Evolutionary conservation across 2,797 vertebrate species (phyloP), one percentile per base, ranked within the genome.

Genomic region (Liparis tanakae): DNA sequence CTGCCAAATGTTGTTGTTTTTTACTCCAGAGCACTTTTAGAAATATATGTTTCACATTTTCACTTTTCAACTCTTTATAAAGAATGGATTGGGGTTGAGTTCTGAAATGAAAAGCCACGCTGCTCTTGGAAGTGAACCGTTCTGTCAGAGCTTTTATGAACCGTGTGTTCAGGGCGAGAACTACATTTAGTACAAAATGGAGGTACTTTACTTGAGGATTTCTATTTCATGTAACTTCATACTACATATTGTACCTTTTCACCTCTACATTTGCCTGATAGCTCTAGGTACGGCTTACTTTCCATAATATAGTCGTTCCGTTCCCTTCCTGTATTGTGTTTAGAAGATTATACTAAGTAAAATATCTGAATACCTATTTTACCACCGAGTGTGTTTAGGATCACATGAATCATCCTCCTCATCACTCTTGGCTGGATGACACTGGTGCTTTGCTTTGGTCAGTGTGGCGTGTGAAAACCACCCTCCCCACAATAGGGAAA

Each of bases 61-160:
- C 43, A 25, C 59, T 54, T 41, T 51, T 68, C 54, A 63, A 6
- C 6, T 18, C 15, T 62, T 67, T 51, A 25, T 56, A 20, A 50
- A 51, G 53, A 80, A 18, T 56, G 69, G 18, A 65, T 46, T 43
- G 54, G 55, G 37, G 58, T 17, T 56, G 63, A 44, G 25, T 17
- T 70, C 56, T 74, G 61, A 55, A 60, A 54, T 67, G 44, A 22
- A 39, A 81, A 62, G 60, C 46, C 7, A 1, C 17, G 20, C 46
- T 34, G 39, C 67, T 71, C 14, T 61, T 44, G 25, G 43, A 67
- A 39, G 2, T 39, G 6, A 70, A 37, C 60, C n/a, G 41, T 58
- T 14, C 46, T 58, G 51, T n/a, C n/a, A n/a, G n/a, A n/a, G n/a
- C n/a, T n/a, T n/a, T 69, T 57, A 80, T 69, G 44, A 58, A 55